A percentile compares a stretch with the other conserved stretches of the same genome.
These are phyloP conservation scores for Calidris pugnax DNA, from an alignment of 2,113 vertebrate genomes.

Conservation along the genomic window DNA sequence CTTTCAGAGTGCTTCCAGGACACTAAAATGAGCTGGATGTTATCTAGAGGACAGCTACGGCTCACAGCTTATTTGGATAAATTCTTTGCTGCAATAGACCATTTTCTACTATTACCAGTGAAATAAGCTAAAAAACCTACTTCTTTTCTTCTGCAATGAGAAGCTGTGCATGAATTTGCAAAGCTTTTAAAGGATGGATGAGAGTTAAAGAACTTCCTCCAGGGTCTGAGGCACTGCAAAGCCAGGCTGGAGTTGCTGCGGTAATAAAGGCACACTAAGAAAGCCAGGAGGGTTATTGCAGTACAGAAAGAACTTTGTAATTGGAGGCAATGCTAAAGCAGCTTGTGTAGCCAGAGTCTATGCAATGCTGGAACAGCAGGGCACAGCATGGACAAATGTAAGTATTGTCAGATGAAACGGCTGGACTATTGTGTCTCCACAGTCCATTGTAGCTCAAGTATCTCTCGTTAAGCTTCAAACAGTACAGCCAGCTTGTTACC, in stretches of 20 bases:
- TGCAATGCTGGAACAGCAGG: not conserved
- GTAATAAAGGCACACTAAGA: not conserved
- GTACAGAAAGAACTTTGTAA: not conserved
- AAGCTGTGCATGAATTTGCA: not conserved
- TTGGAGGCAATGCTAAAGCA: accelerated
- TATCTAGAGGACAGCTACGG: not conserved
- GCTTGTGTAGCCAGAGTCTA: not conserved
- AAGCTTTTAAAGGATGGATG: not conserved
- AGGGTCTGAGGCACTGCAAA: not conserved
- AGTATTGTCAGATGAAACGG: not conserved
- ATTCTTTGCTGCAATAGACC: not conserved
- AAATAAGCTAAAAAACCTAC: not conserved
- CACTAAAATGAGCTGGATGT: not conserved
- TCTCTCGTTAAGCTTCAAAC: not conserved
- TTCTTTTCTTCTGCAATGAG: not conserved
- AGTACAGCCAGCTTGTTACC: not conserved
- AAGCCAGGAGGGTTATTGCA: not conserved
- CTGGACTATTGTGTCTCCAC: not conserved
- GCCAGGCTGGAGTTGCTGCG: not conserved
- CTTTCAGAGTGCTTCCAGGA: not conserved
- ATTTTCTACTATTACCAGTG: slow-evolving; percentile 27
- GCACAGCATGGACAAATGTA: not conserved
- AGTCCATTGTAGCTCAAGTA: not conserved
- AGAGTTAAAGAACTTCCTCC: slow-evolving; percentile 9
- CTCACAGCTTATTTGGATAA: slow-evolving; percentile 36